Base-by-base conservation (phyloP, 2,113 vertebrate genomes). In the Tragelaphus strepsiceros region DNA sequence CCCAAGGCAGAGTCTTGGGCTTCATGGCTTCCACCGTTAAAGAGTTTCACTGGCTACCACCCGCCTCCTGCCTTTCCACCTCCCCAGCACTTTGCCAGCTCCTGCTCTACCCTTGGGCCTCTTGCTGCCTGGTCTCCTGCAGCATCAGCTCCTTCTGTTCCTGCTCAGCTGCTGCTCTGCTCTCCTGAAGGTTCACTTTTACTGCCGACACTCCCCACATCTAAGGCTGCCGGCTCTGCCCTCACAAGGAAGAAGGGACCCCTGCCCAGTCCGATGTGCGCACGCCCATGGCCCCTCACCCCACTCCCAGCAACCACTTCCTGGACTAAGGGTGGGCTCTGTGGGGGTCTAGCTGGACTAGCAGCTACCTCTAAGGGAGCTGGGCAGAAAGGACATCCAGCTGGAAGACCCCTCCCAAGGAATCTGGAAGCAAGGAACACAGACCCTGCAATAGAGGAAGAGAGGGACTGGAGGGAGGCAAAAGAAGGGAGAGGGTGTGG, bases 291-390 rank as follows among this genome's bases (percentile, higher is more conserved):
- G 32, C 21, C 85, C 39, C 58, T 39, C 22, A 2, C 53, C n/a
- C 32, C 7, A 1, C 3, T 7, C 43, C 21, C 21, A 59, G 2
- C 3, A 32, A 3, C 8, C 15, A 3, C 1, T 77, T 53, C 19
- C 35, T 2, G 22, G 21, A 35, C 3, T 0, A 5, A 43, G 8
- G n/a, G 32, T 19, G 15, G 67, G 56, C 56, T 61, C 82, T 78
- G 30, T 2, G 30, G 46, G 61, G 59, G 51, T 87, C 22, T n/a
- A 22, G 24, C 81, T 28, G 54, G 13, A 59, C 77, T 64, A 39
- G 35, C 14, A 58, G 81, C 49, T 58, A 54, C 46, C 49, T 54
- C 32, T 32, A 59, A 13, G 43, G 28, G 67, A n/a, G 24, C 39
- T 13, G 7, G 32, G 39, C 5, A 86, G 59, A 88, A 54, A 84